Conservation (phyloP, 1,140 invertebrate genomes). For the Drosophila bipectinata region DNA sequence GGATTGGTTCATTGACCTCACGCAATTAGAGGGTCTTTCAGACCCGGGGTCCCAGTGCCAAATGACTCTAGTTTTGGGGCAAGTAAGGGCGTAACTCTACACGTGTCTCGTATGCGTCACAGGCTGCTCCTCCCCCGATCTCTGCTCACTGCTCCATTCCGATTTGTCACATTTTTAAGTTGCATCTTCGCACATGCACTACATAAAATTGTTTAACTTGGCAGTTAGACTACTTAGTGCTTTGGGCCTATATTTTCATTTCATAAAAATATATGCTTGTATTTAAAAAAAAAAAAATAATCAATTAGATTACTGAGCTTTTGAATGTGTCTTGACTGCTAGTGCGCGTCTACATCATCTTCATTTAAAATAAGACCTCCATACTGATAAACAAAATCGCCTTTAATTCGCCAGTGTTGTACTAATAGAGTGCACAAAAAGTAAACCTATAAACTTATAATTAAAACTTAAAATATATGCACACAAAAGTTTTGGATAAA, state of each 20-base stretch:
- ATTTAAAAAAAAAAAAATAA: background rate
- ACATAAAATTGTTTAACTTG: constrained; percentile 33
- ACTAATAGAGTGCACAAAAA: constrained; percentile 1
- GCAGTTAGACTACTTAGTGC: constrained; percentile 48
- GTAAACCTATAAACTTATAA: background rate
- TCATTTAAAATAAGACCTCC: background rate
- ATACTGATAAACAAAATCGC: background rate
- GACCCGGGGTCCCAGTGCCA: background rate
- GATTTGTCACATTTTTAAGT: background rate
- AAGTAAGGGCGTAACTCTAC: constrained; percentile 1
- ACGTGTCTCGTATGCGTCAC: background rate
- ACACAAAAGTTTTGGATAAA: background rate
- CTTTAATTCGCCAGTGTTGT: background rate
- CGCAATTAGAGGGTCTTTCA: background rate
- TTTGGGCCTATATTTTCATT: background rate
- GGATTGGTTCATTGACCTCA: constrained; percentile 5
- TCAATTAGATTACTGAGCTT: constrained; percentile 5
- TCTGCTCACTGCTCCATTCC: background rate
- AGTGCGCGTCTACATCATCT: background rate
- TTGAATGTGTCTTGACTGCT: background rate
- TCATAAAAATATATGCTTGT: background rate
- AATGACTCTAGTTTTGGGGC: constrained; percentile 1
- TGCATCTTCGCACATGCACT: constrained; percentile 18
- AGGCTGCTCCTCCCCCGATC: background rate
- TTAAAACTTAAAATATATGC: background rate